Evolutionary conservation across 2,797 vertebrate genomes (phyloP), one percentile per base, ranked within the genome.

Genomic region (Sebastes glaucus): DNA sequence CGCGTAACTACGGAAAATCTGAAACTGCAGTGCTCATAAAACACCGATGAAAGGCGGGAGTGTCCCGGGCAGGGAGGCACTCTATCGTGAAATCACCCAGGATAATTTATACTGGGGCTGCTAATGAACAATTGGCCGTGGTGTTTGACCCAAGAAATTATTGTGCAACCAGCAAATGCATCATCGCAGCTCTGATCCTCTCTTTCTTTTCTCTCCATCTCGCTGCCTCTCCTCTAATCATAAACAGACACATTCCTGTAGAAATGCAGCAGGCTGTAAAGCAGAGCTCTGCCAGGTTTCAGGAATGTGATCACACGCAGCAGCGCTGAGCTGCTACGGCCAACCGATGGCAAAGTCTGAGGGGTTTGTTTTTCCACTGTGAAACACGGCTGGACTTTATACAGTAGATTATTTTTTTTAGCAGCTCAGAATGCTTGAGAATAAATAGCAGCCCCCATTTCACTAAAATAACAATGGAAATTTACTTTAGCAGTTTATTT

Each of bases 231-330:
- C 28, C 68, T 81, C 38, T 92, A 90, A 93, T 90, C 86, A 89
- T 57, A 92, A 92, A 86, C 92, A 94, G 83, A 82, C 84, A 38
- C 87, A 88, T 91, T 90, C 87, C 85, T 87, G 75, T 35, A 83
- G 79, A 83, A 86, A 59, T 59, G 78, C 80, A 93, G 67, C 79
- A 69, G 84, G 66, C 78, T 64, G 22, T 69, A 52, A 67, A 78
- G 73, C 78, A 23, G 71, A 77, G 73, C 80, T 70, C 77, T 85
- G 87, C 85, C 90, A 90, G 82, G 49, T 85, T 71, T 56, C 64
- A 84, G 90, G 88, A 93, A 94, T 93, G 86, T 60, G 64, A 76
- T 78, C 73, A 74, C 77, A 74, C 77, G 74, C 75, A 74, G 64
- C 85, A 72, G 75, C 64, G 11, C 60, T 71, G 52, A 81, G 71